A percentile compares a stretch with the other conserved stretches of the same genome.
phyloP scores from a whole-genome alignment of 2,888 invertebrate genomes.

The Synergus umbraculus region DNA sequence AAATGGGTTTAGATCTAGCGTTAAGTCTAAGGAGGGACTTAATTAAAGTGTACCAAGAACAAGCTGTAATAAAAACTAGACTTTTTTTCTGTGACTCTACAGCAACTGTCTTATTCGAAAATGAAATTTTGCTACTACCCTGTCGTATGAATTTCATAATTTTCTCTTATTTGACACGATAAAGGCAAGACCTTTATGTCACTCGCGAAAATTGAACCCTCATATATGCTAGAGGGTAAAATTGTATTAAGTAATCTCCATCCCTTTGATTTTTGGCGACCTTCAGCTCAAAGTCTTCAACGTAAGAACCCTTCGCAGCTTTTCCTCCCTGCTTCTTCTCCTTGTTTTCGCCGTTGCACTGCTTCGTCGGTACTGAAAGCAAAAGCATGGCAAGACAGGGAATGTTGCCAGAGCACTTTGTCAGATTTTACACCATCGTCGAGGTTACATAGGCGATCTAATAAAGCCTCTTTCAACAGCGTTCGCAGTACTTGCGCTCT shows the following conservation, averaged over 20 bases:
- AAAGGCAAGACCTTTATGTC: background rate
- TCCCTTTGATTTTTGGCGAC: constrained; percentile 75
- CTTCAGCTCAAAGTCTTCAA: constrained; percentile 46
- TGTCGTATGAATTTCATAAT: background rate
- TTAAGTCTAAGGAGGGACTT: too few relatives aligned
- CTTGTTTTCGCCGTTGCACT: constrained; percentile 17
- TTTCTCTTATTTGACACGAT: background rate
- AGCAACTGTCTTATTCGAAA: background rate
- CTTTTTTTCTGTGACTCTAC: background rate
- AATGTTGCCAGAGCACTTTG: constrained; percentile 64
- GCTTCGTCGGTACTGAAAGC: constrained; percentile 47
- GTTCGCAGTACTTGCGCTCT: constrained; percentile 57
- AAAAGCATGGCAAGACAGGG: constrained; percentile 57
- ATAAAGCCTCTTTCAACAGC: constrained; percentile 67
- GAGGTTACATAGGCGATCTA: constrained; percentile 69
- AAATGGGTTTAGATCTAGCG: too few relatives aligned
- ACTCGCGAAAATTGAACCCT: background rate
- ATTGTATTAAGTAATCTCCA: constrained; percentile 68
- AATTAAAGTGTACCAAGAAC: too few relatives aligned
- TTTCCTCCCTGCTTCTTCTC: constrained; percentile 43
- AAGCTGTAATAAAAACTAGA: too few relatives aligned
- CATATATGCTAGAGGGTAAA: constrained; percentile 41
- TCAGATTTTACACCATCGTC: constrained; percentile 59
- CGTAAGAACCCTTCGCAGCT: constrained; percentile 42
- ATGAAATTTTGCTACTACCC: background rate